phyloP scores from a whole-genome alignment of 2,888 invertebrate species.

The Papilio elwesi region DNA sequence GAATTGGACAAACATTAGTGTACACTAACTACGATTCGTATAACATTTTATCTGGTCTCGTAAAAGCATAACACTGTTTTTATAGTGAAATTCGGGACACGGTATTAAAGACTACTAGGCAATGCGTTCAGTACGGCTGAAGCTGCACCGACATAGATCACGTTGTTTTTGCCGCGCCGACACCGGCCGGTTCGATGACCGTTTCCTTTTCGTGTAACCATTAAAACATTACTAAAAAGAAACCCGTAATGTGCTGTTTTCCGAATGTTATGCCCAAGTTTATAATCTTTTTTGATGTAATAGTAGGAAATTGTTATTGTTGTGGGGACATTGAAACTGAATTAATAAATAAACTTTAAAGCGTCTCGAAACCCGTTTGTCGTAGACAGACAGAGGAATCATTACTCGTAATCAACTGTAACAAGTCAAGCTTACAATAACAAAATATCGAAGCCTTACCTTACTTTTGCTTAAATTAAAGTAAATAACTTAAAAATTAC shows the following conservation, averaged over 20 bases:
- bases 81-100: too few species aligned
- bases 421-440: too few species aligned
- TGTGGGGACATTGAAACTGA: too few species aligned
- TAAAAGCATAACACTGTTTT: background rate
- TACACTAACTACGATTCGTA: background rate
- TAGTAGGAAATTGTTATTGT: too few species aligned
- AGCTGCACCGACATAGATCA: conserved; percentile 68
- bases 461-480: too few species aligned
- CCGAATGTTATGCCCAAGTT: conserved; percentile 7
- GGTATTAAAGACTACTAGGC: background rate
- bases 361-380: too few species aligned
- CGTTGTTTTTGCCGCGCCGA: conserved; percentile 62
- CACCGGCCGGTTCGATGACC: conserved; percentile 62
- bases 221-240: conserved; percentile 41
- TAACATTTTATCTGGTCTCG: background rate
- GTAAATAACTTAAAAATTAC: too few species aligned
- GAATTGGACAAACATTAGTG: background rate
- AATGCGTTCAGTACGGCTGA: conserved; percentile 47
- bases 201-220: conserved; percentile 65
- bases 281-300: background rate
- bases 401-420: too few species aligned
- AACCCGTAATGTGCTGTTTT: conserved; percentile 18
- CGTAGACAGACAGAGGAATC: too few species aligned
- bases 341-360: too few species aligned
- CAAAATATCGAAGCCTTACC: too few species aligned